Conservation (phyloP, 2,113 vertebrate species). For the Arizona elegans region DNA sequence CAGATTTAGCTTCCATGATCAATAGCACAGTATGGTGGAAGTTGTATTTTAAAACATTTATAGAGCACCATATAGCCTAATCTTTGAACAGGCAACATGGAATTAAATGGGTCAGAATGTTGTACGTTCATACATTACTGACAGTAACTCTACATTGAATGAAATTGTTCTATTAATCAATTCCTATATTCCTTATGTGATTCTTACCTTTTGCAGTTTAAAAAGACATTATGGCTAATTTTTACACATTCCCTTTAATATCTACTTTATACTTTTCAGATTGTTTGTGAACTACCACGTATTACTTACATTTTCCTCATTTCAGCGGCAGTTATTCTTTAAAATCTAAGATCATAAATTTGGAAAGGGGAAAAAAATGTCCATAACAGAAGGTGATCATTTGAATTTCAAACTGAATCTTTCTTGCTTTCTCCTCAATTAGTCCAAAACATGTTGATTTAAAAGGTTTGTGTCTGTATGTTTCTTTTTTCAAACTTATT, state of each 20-base stretch:
- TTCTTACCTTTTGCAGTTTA: not conserved
- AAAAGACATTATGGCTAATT: not conserved
- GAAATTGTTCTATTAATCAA: not conserved
- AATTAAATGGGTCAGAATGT: not conserved
- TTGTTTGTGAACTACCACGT: not conserved
- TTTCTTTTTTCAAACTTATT: slow-evolving; percentile 79
- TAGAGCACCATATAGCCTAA: not conserved
- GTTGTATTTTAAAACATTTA: not conserved
- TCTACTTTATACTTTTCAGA: slow-evolving; percentile 29
- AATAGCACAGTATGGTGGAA: not conserved
- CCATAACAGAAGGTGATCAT: slow-evolving; percentile 79
- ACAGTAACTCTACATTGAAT: not conserved
- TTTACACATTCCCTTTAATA: not conserved
- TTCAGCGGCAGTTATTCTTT: slow-evolving; percentile 54
- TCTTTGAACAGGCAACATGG: not conserved
- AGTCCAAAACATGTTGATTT: slow-evolving; percentile 81
- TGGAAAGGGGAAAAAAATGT: slow-evolving; percentile 55
- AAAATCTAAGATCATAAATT: slow-evolving; percentile 65
- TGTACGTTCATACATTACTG: not conserved
- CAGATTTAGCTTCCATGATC: not conserved
- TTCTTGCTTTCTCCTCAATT: slow-evolving; percentile 75
- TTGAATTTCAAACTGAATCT: slow-evolving; percentile 80
- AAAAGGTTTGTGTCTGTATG: slow-evolving; percentile 69
- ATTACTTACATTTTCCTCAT: slow-evolving; percentile 20
- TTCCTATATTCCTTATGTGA: not conserved